Evolutionary conservation across 2,888 invertebrate genomes (phyloP).

Genomic region (Melanophora roralis): DNA sequence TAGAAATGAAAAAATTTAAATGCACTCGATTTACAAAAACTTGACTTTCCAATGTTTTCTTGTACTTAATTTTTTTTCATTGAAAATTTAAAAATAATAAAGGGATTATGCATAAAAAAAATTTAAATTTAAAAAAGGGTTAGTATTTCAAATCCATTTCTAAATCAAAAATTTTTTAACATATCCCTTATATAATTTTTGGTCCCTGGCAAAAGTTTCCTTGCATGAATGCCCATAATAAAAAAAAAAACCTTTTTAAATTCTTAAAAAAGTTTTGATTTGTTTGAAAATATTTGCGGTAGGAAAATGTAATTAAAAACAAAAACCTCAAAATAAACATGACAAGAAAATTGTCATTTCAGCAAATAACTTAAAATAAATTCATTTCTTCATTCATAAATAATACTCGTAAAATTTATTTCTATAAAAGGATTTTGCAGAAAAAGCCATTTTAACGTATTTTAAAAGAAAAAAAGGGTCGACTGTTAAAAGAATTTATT

Average conservation of each 20-base stretch:
- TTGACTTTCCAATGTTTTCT: too few relatives aligned
- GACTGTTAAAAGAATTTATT: too few relatives aligned
- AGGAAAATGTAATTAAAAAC: constrained; percentile 48
- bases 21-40: too few relatives aligned
- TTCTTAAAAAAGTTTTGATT: constrained; percentile 24
- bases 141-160: too few relatives aligned
- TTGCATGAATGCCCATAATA: not conserved
- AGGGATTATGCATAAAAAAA: too few relatives aligned
- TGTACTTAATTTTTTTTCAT: too few relatives aligned
- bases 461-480: not conserved
- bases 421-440: not conserved
- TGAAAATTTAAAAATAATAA: too few relatives aligned
- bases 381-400: not conserved
- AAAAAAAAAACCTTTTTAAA: constrained; percentile 38
- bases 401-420: not conserved
- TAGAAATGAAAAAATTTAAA: too few relatives aligned
- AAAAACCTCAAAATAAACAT: constrained; percentile 28
- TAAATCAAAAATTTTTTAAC: too few relatives aligned
- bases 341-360: constrained; percentile 20
- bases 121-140: too few relatives aligned
- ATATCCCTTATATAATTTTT: too few relatives aligned
- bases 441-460: not conserved
- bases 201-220: too few relatives aligned
- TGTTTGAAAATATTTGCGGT: not conserved
- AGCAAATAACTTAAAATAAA: not conserved